These are phyloP conservation scores for Sericinus montela DNA, from an alignment of 2,888 invertebrate genomes.

Conservation along the genomic window DNA sequence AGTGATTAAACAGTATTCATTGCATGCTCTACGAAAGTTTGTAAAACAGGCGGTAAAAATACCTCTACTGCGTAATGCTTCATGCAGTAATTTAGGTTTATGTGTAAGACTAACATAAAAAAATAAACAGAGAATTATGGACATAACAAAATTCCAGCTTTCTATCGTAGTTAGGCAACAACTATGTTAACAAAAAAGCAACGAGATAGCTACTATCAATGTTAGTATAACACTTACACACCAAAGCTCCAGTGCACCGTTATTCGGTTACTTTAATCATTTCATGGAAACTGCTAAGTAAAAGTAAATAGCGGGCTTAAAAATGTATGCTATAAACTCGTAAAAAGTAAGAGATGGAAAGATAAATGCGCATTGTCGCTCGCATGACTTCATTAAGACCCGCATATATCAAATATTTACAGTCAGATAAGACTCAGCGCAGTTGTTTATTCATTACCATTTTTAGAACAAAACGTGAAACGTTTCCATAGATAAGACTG, in stretches of 20 bases:
- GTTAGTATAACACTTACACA: slow-evolving; percentile 37
- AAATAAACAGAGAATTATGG: slow-evolving; percentile 7
- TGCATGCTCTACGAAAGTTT: too few species aligned
- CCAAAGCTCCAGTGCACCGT: slow-evolving; percentile 33
- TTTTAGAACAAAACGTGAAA: slow-evolving; percentile 37
- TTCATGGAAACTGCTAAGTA: slow-evolving; percentile 24
- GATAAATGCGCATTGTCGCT: slow-evolving; percentile 41
- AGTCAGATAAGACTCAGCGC: slow-evolving; percentile 40
- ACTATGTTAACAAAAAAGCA: slow-evolving; percentile 33
- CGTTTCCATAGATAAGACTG: slow-evolving; percentile 34
- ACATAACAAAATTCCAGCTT: slow-evolving; percentile 27
- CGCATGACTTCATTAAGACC: slow-evolving; percentile 53
- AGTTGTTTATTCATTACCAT: slow-evolving; percentile 41
- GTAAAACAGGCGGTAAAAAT: too few species aligned
- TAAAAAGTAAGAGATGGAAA: slow-evolving; percentile 40
- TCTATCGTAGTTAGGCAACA: slow-evolving; percentile 24
- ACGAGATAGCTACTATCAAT: slow-evolving; percentile 39
- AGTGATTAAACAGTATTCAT: too few species aligned
- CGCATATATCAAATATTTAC: slow-evolving; percentile 63
- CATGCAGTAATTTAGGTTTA: slow-evolving; percentile 4
- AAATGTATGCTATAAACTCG: slow-evolving; percentile 30
- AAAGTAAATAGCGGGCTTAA: slow-evolving; percentile 16
- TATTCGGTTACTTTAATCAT: slow-evolving; percentile 29
- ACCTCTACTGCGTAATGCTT: background rate
- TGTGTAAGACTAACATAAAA: slow-evolving; percentile 6